Evolutionary conservation across 2,797 vertebrate species (phyloP), one percentile per base, ranked within the genome.

Genomic region (Coregonus suidteri): DNA sequence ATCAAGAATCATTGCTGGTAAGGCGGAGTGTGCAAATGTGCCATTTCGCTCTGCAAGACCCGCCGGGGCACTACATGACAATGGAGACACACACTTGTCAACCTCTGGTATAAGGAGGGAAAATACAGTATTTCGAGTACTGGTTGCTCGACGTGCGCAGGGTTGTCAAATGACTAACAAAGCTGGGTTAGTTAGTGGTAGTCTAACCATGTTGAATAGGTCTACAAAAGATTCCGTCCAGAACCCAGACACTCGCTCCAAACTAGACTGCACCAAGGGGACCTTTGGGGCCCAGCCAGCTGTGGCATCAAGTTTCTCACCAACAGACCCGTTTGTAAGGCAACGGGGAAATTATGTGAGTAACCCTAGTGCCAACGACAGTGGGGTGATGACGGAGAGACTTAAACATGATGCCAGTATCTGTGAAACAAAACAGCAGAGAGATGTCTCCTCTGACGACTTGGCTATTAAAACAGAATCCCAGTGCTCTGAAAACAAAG

Each of bases 401-500:
- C 62, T 77, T 71, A 84, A 86, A 82, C 78, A 71, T 13, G 41
- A 47, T 13, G 41, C 41, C 41, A 47, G 41, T 47, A 9, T 47
- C 11, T 47, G 41, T 47, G 41, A 47, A 47, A 47, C 41, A 47
- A 81, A 77, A 72, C 84, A 56, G 64, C 89, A 80, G 81, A 82
- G 66, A n/a, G 82, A 65, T 75, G 80, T 83, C 71, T 80, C 74
- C 81, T 92, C 85, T 6, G 74, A 83, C 65, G 86, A 90, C 72
- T 92, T 88, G 0, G 84, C 86, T 35, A 80, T 88, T 81, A 90
- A 92, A 83, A 91, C 90, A 5, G 85, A 88, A 85, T 88, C 86
- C n/a, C 85, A 84, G 74, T 75, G 74, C 78, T 89, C 82, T 7
- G 76, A 76, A 74, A 82, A 81, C 71, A 81, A 81, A 78, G 84